Conservation (phyloP, 2,113 vertebrate genomes). For the Notarius lentiginosus region DNA sequence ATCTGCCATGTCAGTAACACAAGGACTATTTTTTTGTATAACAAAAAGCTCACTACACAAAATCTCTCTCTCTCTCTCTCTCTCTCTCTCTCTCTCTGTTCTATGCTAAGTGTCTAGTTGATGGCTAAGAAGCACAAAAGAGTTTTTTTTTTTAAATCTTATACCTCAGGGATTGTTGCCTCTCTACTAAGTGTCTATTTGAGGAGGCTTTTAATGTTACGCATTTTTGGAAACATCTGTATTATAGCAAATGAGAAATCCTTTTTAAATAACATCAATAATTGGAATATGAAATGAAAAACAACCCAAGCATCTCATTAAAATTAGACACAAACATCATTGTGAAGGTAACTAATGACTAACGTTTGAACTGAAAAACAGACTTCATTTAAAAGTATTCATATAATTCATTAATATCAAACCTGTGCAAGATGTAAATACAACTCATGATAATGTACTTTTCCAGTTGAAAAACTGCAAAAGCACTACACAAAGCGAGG, state of each 20-base stretch:
- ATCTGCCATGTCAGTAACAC: background rate
- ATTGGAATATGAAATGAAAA: background rate
- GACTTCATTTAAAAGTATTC: background rate
- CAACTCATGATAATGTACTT: background rate
- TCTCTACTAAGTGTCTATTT: slow-evolving; percentile 15
- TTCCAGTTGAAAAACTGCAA: too few species aligned
- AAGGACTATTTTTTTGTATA: background rate
- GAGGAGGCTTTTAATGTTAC: slow-evolving; percentile 9
- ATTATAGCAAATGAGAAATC: background rate
- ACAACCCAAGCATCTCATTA: background rate
- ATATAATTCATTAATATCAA: background rate
- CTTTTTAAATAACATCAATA: slow-evolving; percentile 9
- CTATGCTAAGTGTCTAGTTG: slow-evolving; percentile 21
- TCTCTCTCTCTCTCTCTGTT: background rate
- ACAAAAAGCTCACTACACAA: slow-evolving; percentile 1
- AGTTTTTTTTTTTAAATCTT: slow-evolving; percentile 10
- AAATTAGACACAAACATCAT: background rate
- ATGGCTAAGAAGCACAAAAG: slow-evolving; percentile 9
- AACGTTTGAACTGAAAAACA: background rate
- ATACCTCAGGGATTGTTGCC: slow-evolving; percentile 12
- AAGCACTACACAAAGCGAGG: background rate
- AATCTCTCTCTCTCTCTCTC: slow-evolving; percentile 10
- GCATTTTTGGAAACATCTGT: slow-evolving; percentile 19
- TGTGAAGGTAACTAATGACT: background rate
- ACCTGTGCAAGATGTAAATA: background rate